These are phyloP conservation scores for Philopedon plagiatum DNA, from an alignment of 2,888 invertebrate species.

Conservation along the genomic window DNA sequence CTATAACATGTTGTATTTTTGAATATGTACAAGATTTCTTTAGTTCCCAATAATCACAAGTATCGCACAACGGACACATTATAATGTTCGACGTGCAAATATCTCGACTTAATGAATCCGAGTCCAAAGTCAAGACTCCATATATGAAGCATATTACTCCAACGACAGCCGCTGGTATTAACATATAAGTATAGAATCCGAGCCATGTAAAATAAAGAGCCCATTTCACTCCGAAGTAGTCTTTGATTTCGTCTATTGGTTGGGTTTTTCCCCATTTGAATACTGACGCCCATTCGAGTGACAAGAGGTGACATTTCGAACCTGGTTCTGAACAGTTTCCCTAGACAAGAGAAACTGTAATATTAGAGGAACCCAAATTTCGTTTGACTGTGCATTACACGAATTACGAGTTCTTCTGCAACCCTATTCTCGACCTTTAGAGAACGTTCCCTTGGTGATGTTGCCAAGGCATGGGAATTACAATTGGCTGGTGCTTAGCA, in stretches of 20 bases:
- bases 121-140: slow-evolving; percentile 70
- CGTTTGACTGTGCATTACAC: too few relatives aligned
- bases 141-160: slow-evolving; percentile 79
- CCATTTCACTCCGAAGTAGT: slow-evolving; percentile 84
- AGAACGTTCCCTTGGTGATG: too few relatives aligned
- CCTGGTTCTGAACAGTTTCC: slow-evolving; percentile 71
- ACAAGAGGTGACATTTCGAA: slow-evolving; percentile 72
- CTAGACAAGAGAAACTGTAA: too few relatives aligned
- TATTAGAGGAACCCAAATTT: too few relatives aligned
- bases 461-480: too few relatives aligned
- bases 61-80: slow-evolving; percentile 89
- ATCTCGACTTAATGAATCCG: slow-evolving; percentile 71
- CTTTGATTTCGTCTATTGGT: slow-evolving; percentile 83
- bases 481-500: too few relatives aligned
- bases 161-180: slow-evolving; percentile 80
- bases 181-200: slow-evolving; percentile 88
- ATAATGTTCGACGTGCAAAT: slow-evolving; percentile 75
- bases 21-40: slow-evolving; percentile 81
- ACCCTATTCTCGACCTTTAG: too few relatives aligned
- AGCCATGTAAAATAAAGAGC: slow-evolving; percentile 89
- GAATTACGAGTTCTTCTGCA: too few relatives aligned
- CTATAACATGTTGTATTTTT: slow-evolving; percentile 83
- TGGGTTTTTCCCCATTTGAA: slow-evolving; percentile 81
- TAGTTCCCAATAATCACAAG: slow-evolving; percentile 83
- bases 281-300: slow-evolving; percentile 80